Percentiles rank a stretch among this genome's conserved stretches.
phyloP scores from a whole-genome alignment of 2,888 invertebrate species.

The Campoplex nolae region DNA sequence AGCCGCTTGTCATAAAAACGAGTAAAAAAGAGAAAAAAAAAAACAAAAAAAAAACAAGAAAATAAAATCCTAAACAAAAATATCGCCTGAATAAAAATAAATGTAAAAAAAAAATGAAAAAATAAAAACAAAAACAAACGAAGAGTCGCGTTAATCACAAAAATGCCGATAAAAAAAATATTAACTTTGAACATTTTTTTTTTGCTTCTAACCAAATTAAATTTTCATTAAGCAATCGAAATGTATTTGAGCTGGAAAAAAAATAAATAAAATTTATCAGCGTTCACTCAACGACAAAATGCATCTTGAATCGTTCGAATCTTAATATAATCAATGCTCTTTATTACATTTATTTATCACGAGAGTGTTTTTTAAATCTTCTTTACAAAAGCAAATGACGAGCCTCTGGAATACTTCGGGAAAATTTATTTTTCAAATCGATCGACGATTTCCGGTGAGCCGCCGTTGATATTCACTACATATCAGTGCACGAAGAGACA shows the following conservation, averaged over 20 bases:
- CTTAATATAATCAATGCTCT: neutral
- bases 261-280: neutral
- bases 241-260: neutral
- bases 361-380: constrained; percentile 11
- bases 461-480: too few relatives aligned
- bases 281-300: neutral
- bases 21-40: constrained; percentile 5
- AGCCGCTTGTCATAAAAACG: constrained; percentile 31
- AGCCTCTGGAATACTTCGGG: neutral
- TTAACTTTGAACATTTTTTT: neutral
- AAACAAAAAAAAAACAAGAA: neutral
- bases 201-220: neutral
- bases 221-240: neutral
- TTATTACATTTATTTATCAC: constrained; percentile 3
- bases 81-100: constrained; percentile 14
- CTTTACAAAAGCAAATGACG: neutral
- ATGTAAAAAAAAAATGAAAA: neutral
- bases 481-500: constrained; percentile 26
- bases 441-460: constrained; percentile 11
- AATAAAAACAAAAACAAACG: neutral
- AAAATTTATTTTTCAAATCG: constrained; percentile 19
- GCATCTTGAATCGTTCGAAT: neutral
- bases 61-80: constrained; percentile 29
- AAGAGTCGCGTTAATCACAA: neutral
- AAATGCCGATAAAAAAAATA: neutral